Evolutionary conservation across 2,113 vertebrate species (phyloP).

Genomic region (Tenebrosternarchus preto): DNA sequence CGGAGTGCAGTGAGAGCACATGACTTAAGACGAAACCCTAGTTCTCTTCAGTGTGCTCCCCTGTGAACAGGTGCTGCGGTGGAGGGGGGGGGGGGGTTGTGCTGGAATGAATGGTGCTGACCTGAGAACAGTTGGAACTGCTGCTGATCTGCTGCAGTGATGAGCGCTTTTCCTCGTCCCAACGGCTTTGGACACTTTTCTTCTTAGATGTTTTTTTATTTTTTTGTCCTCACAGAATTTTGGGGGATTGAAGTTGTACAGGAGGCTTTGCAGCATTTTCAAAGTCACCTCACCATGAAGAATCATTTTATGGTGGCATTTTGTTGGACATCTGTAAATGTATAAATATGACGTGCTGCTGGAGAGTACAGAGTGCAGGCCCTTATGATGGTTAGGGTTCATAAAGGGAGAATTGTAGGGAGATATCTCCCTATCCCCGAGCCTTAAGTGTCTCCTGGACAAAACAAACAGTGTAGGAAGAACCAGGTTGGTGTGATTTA

Average conservation of each 20-base stretch:
- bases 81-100: background rate
- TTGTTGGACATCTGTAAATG: background rate
- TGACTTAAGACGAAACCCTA: background rate
- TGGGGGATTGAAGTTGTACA: background rate
- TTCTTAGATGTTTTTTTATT: background rate
- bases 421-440: too few species aligned
- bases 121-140: constrained; percentile 2
- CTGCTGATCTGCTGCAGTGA: background rate
- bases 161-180: background rate
- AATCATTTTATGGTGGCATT: background rate
- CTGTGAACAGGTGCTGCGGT: background rate
- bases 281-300: background rate
- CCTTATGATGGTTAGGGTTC: too few species aligned
- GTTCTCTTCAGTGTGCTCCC: background rate
- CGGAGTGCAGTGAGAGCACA: background rate
- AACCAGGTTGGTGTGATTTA: too few species aligned
- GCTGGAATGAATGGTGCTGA: background rate
- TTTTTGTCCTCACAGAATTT: background rate
- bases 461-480: too few species aligned
- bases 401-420: background rate
- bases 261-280: background rate
- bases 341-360: too few species aligned
- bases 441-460: background rate
- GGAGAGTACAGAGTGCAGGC: too few species aligned
- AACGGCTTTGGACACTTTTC: background rate